These are phyloP conservation scores for Empis stercorea DNA, from an alignment of 2,888 invertebrate genomes.

Conservation along the genomic window DNA sequence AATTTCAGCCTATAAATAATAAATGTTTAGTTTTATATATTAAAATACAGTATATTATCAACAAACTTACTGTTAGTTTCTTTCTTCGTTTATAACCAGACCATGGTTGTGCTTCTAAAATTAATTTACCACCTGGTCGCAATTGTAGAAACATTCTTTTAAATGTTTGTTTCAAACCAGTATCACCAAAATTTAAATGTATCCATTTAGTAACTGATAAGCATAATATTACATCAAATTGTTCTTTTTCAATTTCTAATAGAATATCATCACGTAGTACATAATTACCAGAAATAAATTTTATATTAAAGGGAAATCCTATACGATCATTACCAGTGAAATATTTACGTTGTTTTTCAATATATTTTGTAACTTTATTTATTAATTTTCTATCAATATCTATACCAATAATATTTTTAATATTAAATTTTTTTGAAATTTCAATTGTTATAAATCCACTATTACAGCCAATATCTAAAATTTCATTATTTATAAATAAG, in stretches of 20 bases:
- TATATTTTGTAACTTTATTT: slow-evolving; percentile 21
- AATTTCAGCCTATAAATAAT: slow-evolving; percentile 19
- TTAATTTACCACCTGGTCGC: slow-evolving; percentile 59
- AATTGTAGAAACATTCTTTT: slow-evolving; percentile 64
- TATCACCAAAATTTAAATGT: slow-evolving; percentile 79
- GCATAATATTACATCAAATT: slow-evolving; percentile 73
- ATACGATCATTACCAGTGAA: slow-evolving; percentile 23
- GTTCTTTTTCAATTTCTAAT: slow-evolving; percentile 55
- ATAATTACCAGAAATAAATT: slow-evolving; percentile 69
- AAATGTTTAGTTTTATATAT: neutral
- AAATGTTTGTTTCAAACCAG: slow-evolving; percentile 68
- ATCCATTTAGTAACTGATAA: slow-evolving; percentile 85
- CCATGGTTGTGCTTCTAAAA: slow-evolving; percentile 77
- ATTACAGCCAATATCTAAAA: slow-evolving; percentile 83
- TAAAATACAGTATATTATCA: neutral
- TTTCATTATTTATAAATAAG: slow-evolving; percentile 57
- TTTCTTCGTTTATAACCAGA: slow-evolving; percentile 61
- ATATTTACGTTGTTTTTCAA: slow-evolving; percentile 10
- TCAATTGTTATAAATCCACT: slow-evolving; percentile 68
- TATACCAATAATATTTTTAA: slow-evolving; percentile 60
- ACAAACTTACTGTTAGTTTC: slow-evolving; percentile 46
- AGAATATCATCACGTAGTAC: slow-evolving; percentile 61
- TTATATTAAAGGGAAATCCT: slow-evolving; percentile 62
- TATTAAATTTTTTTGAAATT: slow-evolving; percentile 57
- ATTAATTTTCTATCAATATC: slow-evolving; percentile 73